These are phyloP conservation scores for Sylvilagus floridanus DNA, from an alignment of 2,797 vertebrate species.

Conservation along the genomic window DNA sequence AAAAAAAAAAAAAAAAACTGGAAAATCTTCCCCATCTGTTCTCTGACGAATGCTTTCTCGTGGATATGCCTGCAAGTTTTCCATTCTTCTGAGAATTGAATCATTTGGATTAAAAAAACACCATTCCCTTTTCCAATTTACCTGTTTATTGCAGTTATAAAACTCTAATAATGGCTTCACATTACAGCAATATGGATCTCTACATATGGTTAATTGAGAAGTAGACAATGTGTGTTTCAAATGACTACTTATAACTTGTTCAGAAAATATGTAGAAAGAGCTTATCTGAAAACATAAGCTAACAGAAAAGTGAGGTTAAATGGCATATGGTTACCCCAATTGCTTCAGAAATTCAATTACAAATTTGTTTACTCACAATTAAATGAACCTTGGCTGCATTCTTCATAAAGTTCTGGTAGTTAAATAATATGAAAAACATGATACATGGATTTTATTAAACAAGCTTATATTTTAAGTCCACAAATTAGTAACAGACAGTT, in stretches of 20 bases:
- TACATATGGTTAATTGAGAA: not conserved
- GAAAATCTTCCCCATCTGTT: not conserved
- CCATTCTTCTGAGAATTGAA: not conserved
- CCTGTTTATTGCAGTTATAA: not conserved
- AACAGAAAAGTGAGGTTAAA: not conserved
- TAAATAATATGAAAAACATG: no score
- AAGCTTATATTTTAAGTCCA: no score
- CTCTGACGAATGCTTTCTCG: not conserved
- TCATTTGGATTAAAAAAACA: not conserved
- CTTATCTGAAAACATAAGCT: not conserved
- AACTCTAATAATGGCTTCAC: not conserved
- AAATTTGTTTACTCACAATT: not conserved
- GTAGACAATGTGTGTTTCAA: not conserved
- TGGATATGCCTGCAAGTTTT: not conserved
- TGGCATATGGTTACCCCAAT: not conserved
- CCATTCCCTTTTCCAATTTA: not conserved
- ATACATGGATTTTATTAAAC: no score
- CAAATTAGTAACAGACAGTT: no score
- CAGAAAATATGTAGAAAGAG: not conserved
- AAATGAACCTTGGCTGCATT: not conserved
- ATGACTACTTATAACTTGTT: not conserved
- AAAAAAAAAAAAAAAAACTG: not conserved
- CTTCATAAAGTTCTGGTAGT: no score
- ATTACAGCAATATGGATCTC: not conserved
- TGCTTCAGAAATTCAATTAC: fast-evolving